phyloP scores from a whole-genome alignment of 2,113 vertebrate species.

The Corynorhinus townsendii region DNA sequence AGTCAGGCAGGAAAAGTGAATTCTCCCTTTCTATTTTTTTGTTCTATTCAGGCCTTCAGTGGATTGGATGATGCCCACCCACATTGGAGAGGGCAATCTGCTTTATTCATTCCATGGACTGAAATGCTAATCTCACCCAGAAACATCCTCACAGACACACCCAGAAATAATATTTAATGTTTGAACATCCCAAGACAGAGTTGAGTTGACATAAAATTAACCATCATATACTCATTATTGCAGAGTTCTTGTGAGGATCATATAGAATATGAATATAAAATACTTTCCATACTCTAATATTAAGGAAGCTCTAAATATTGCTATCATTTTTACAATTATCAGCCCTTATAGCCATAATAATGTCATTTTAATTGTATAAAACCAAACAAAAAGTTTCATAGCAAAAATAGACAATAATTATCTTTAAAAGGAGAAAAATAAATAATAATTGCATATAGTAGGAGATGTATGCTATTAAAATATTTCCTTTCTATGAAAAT shows the following conservation, averaged over 20 bases:
- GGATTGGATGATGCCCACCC: not conserved
- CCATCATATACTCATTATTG: not conserved
- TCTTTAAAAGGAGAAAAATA: not conserved
- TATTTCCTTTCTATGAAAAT: not conserved
- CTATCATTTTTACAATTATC: not conserved
- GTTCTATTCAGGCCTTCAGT: not conserved
- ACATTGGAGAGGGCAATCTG: not conserved
- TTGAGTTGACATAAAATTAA: not conserved
- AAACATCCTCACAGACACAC: not conserved
- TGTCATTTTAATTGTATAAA: not conserved
- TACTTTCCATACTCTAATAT: not conserved
- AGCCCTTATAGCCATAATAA: not conserved
- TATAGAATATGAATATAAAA: not conserved
- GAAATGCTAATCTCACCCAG: not conserved
- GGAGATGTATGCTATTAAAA: not conserved
- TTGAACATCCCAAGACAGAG: not conserved
- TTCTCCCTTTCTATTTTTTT: not conserved
- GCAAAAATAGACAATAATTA: not conserved
- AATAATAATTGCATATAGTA: not conserved
- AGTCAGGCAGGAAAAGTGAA: not conserved
- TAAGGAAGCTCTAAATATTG: not conserved
- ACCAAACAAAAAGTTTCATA: not conserved
- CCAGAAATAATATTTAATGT: not conserved
- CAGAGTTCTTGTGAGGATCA: not conserved
- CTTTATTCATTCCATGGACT: not conserved